phyloP scores from a whole-genome alignment of 2,797 vertebrate genomes.

The Cossypha niveicapilla region DNA sequence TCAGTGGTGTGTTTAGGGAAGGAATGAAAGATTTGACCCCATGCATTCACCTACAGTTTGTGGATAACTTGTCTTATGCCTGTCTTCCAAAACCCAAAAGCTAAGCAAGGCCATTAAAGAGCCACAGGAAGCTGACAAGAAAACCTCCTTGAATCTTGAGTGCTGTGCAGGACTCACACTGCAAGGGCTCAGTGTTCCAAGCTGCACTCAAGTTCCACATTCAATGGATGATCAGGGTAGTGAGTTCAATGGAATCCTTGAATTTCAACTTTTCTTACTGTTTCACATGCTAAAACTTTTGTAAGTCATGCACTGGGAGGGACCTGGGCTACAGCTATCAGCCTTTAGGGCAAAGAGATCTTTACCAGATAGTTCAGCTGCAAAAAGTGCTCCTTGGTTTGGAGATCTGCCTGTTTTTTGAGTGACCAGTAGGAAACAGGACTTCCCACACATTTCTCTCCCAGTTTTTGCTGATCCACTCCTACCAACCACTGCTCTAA shows the following conservation, averaged over 20 bases:
- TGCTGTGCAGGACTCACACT: not conserved
- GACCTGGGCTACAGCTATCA: not conserved
- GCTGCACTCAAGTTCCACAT: not conserved
- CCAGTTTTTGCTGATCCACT: not conserved
- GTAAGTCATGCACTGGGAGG: not conserved
- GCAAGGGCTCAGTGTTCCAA: not conserved
- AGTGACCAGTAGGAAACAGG: not conserved
- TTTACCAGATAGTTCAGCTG: not conserved
- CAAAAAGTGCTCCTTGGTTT: not conserved
- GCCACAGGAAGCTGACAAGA: not conserved
- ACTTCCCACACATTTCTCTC: not conserved
- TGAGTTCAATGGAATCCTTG: not conserved
- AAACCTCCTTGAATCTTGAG: not conserved
- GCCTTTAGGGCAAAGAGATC: not conserved
- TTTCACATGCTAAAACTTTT: not conserved
- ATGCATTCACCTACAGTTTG: not conserved
- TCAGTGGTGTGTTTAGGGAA: not conserved
- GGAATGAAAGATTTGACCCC: not conserved
- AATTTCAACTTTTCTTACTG: not conserved
- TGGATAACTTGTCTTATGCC: not conserved
- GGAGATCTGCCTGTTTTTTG: not conserved
- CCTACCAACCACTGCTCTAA: not conserved
- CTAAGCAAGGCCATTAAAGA: not conserved
- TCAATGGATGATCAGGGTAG: not conserved
- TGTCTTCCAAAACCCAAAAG: not conserved